A percentile compares a stretch with the other conserved stretches of the same genome.
Conservation (phyloP, 2,888 invertebrate genomes). For the Trachelus troglodyta region DNA sequence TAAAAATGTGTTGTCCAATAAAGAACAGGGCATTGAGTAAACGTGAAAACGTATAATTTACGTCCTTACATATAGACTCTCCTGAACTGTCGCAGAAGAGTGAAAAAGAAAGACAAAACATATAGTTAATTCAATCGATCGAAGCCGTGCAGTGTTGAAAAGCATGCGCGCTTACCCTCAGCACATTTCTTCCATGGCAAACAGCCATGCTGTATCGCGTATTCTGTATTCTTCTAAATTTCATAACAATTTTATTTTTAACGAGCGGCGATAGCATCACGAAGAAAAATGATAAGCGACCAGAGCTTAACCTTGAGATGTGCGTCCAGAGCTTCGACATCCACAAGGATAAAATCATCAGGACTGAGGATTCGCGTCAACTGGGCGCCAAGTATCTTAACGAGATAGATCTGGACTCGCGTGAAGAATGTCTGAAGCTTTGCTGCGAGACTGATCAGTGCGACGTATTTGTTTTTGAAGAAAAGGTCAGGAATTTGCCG, state of each 20-base stretch:
- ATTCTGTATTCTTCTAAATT: slow-evolving; percentile 45
- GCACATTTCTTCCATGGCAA: slow-evolving; percentile 11
- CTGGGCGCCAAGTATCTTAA: slow-evolving; percentile 91
- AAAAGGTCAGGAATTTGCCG: slow-evolving; percentile 73
- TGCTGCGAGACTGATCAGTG: slow-evolving; percentile 90
- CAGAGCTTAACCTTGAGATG: slow-evolving; percentile 74
- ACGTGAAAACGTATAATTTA: not conserved
- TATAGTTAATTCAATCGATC: not conserved
- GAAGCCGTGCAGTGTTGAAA: not conserved
- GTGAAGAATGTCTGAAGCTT: slow-evolving; percentile 84
- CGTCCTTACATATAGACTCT: not conserved
- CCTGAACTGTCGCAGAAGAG: not conserved
- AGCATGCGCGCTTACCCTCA: slow-evolving; percentile 30
- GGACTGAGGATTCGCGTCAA: slow-evolving; percentile 88
- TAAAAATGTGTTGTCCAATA: not conserved
- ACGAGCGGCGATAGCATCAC: slow-evolving; percentile 40
- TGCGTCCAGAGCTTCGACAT: slow-evolving; percentile 85
- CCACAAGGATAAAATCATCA: slow-evolving; percentile 89
- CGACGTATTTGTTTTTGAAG: slow-evolving; percentile 93
- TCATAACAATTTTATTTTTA: slow-evolving; percentile 45
- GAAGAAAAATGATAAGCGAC: slow-evolving; percentile 51
- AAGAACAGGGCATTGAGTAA: not conserved
- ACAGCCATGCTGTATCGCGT: slow-evolving; percentile 48
- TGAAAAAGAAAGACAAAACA: not conserved
- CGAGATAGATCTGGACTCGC: slow-evolving; percentile 83